phyloP scores from a whole-genome alignment of 1,140 invertebrate species.

The Musca domestica region DNA sequence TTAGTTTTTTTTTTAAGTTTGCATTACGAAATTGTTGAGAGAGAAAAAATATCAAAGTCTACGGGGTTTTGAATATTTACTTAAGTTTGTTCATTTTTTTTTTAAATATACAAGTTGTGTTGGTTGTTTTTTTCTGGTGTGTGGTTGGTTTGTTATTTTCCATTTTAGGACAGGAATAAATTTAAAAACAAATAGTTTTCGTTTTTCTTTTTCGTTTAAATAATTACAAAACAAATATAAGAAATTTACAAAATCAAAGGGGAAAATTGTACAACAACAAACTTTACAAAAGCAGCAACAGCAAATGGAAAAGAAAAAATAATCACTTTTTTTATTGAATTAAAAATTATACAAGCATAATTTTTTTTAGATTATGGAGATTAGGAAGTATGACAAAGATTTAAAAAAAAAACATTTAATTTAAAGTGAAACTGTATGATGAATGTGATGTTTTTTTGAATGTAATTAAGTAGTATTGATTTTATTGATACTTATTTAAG shows the following conservation, averaged over 20 bases:
- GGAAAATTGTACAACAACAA: neutral
- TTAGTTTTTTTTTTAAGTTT: neutral
- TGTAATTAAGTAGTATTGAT: neutral
- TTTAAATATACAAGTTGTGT: too few relatives aligned
- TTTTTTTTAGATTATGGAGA: too few relatives aligned
- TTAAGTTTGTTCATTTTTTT: too few relatives aligned
- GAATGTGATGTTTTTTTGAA: neutral
- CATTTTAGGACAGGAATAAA: too few relatives aligned
- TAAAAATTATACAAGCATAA: too few relatives aligned
- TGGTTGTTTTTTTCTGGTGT: too few relatives aligned
- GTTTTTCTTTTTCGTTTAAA: slow-evolving; percentile 6
- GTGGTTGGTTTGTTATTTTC: too few relatives aligned
- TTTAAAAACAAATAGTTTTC: neutral
- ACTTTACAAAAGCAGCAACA: slow-evolving; percentile 23
- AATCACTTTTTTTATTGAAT: neutral
- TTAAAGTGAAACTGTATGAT: neutral
- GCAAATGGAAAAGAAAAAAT: slow-evolving; percentile 4
- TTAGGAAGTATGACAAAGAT: neutral
- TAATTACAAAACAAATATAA: neutral
- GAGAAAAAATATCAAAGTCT: too few relatives aligned
- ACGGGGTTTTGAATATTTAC: too few relatives aligned
- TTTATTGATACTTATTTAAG: too few relatives aligned
- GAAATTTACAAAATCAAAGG: slow-evolving; percentile 8
- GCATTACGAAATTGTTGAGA: neutral
- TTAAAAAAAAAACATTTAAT: neutral